Evolutionary conservation across 2,113 vertebrate genomes (phyloP).

Genomic region (Halichoeres trimaculatus): DNA sequence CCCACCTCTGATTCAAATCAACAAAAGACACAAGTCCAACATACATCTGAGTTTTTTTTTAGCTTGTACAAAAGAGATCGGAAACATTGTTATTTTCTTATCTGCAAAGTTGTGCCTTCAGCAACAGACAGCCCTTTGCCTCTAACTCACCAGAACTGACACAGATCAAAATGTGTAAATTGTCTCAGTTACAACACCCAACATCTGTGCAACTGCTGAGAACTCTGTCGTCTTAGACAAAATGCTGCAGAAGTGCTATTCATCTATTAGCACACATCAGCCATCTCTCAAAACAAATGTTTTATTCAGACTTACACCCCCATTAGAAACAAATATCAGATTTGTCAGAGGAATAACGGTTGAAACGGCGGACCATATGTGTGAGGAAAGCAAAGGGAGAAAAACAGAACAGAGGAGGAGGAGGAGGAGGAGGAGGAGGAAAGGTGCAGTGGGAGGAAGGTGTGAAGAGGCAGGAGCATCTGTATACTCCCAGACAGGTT

Average conservation of each 20-base stretch:
- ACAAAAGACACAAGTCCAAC: constrained; percentile 49
- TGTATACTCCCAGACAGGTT: constrained; percentile 76
- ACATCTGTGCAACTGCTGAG: constrained; percentile 65
- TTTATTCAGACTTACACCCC: constrained; percentile 58
- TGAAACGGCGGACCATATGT: constrained; percentile 59
- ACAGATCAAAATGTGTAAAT: constrained; percentile 67
- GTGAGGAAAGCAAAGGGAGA: constrained; percentile 29
- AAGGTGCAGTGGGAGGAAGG: constrained; percentile 30
- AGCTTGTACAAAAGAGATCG: constrained; percentile 49
- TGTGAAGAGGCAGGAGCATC: constrained; percentile 64
- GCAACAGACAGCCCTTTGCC: constrained; percentile 54
- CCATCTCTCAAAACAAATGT: constrained; percentile 58
- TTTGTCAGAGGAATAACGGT: constrained; percentile 57
- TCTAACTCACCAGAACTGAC: constrained; percentile 51
- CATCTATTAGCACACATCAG: constrained; percentile 47
- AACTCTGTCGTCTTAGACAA: constrained; percentile 46
- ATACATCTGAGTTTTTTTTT: constrained; percentile 20
- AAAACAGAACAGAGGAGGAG: constrained; percentile 36
- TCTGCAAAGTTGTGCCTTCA: constrained; percentile 66
- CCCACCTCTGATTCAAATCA: constrained; percentile 28
- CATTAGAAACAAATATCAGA: constrained; percentile 66
- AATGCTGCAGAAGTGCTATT: constrained; percentile 42
- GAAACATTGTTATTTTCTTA: constrained; percentile 52
- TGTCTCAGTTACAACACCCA: constrained; percentile 57
- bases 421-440: constrained; percentile 22